phyloP scores from a whole-genome alignment of 2,113 vertebrate species.

The Python bivittatus region DNA sequence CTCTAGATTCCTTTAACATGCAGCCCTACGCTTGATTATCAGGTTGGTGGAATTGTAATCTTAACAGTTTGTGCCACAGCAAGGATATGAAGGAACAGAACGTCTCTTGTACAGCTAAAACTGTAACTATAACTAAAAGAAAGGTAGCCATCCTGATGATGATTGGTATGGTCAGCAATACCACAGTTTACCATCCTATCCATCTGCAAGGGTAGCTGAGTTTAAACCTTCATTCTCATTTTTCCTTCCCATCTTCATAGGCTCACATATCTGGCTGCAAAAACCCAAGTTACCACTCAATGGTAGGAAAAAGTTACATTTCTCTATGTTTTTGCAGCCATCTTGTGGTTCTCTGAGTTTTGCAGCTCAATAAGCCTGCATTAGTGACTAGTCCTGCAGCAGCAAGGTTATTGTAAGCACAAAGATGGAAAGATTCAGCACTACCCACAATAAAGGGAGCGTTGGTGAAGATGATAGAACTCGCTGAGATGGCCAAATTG shows the following conservation, averaged over 20 bases:
- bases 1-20: neutral
- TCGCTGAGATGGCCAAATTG: too few relatives aligned
- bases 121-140: neutral
- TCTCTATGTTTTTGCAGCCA: too few relatives aligned
- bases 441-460: too few relatives aligned
- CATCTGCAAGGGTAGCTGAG: neutral
- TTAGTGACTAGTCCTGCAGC: too few relatives aligned
- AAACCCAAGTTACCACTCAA: neutral
- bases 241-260: neutral
- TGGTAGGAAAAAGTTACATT: neutral
- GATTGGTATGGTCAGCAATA: neutral
- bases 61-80: neutral
- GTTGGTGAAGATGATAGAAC: too few relatives aligned
- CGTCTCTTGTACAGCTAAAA: neutral
- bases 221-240: neutral
- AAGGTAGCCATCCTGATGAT: neutral
- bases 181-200: neutral
- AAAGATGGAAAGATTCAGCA: too few relatives aligned
- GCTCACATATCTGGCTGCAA: neutral
- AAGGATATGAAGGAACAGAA: neutral
- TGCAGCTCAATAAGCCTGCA: too few relatives aligned
- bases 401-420: too few relatives aligned
- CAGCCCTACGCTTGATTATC: neutral
- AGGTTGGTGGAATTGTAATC: neutral
- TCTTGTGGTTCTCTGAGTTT: too few relatives aligned